Evolutionary conservation across 1,140 invertebrate species (phyloP), one percentile per base, ranked within the genome.

Genomic region (Atta cephalotes): DNA sequence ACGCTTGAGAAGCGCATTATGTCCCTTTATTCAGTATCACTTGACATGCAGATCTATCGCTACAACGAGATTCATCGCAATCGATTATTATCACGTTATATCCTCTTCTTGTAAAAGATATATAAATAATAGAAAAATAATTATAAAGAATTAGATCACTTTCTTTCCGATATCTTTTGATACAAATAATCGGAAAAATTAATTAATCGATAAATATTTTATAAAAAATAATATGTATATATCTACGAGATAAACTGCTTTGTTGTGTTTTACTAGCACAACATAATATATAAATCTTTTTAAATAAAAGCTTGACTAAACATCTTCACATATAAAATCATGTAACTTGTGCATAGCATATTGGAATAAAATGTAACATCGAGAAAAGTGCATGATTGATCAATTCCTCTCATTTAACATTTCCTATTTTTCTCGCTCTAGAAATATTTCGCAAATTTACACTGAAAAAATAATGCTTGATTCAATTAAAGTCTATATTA

Each of bases 311-410:
- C 35, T 39, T 39, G 1, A 39, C n/a, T 68, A 66, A 68, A 68
- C 14, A 72, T 53, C 7, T 3, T 72, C 21, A 45, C 39, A 72
- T 53, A 72, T 31, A 28, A 72, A 28, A 53, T 72, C 70, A 72
- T 72, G 45, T 72, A 72, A 72, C 70, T n/a, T 72, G 14, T 18
- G 7, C 70, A 72, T 21, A 53, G n/a, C 39, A 39, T 70, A 51
- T 71, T 72, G 45, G 25, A 72, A 72, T 72, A 72, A 72, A 72
- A 28, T 25, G 21, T 51, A 72, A 72, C 45, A 53, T 5, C 3
- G 16, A 72, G 45, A 53, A 51, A 72, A 51, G 10, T 4, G 39
- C 68, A 28, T 7, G n/a, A 51, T 14, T 72, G 45, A 72, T 72
- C 16, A 72, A 72, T 72, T 51, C 14, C 16, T 28, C 6, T 51